These are phyloP conservation scores for Sminthopsis crassicaudata DNA, from an alignment of 2,113 vertebrate species.

Conservation along the genomic window DNA sequence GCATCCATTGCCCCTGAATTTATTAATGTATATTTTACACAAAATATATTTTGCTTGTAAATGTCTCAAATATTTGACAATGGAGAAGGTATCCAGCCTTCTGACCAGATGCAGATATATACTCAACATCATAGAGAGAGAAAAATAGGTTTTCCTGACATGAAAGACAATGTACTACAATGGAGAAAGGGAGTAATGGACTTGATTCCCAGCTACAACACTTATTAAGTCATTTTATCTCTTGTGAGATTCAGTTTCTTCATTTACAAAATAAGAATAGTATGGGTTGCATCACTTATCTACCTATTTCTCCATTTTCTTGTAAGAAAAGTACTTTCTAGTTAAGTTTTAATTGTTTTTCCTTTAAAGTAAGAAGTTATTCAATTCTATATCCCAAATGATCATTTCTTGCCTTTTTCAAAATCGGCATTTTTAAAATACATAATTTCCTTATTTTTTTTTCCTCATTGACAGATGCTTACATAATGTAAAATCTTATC, in stretches of 20 bases:
- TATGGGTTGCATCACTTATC: background rate
- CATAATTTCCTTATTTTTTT: background rate
- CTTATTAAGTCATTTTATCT: background rate
- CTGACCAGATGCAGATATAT: background rate
- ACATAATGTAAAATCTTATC: background rate
- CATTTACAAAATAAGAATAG: background rate
- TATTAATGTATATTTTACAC: background rate
- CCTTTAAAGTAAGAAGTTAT: background rate
- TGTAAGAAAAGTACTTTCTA: background rate
- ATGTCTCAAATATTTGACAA: background rate
- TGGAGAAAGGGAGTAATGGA: background rate
- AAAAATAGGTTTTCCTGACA: background rate
- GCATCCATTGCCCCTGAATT: background rate
- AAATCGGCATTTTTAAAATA: background rate
- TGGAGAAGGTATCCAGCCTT: background rate
- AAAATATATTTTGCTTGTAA: background rate
- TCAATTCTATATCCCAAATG: background rate
- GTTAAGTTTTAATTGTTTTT: background rate
- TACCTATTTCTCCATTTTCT: background rate
- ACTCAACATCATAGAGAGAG: background rate
- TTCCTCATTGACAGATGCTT: background rate
- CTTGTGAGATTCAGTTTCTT: background rate
- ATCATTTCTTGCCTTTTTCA: background rate
- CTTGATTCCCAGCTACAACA: background rate
- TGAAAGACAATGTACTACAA: background rate